Evolutionary conservation across 2,797 vertebrate species (phyloP), one percentile per base, ranked within the genome.

Genomic region (Acrossocheilus fasciatus): DNA sequence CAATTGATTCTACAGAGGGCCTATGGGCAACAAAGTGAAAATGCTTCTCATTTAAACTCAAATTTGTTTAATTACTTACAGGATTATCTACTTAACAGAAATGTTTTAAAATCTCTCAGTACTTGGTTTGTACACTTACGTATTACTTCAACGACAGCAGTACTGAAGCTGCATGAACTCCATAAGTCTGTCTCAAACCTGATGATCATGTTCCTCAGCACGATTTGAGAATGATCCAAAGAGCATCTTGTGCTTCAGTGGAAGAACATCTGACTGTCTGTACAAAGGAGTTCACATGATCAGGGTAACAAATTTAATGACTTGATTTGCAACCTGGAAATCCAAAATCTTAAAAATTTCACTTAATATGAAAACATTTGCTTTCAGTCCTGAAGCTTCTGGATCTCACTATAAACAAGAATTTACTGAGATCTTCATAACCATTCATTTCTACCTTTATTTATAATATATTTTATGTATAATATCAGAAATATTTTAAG

Each of bases 241-340:
- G 75, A 41, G 52, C 14, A 78, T 78, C 75, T 57, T 26, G 36
- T 59, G 75, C 75, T 59, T 41, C 75, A 78, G 75, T 78, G 36
- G 75, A 62, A 79, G 57, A 45, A 79, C 77, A 79, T 45, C 39
- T 11, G 57, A 79, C 77, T 6, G 23, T 43, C 39, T 62, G 8
- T 45, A 64, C 15, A 79, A 43, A 79, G 4, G 15, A 30, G n/a
- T 64, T 30, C 8, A 62, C 54, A 43, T 62, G n/a, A 26, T 62
- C 23, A 78, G 2, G 18, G 14, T 43, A 20, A 59, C 1, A 18
- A 26, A 62, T 43, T 41, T n/a, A 4, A 78, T 62, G 59, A 41
- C 52, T 41, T 15, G 7, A n/a, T 36, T n/a, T 36, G 50, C 34
- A 50, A 15, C n/a, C 26, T 50, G 52, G 6, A 57, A 75, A 34